These are phyloP conservation scores for Zalophus californianus DNA, from an alignment of 2,797 vertebrate species.

Conservation along the genomic window DNA sequence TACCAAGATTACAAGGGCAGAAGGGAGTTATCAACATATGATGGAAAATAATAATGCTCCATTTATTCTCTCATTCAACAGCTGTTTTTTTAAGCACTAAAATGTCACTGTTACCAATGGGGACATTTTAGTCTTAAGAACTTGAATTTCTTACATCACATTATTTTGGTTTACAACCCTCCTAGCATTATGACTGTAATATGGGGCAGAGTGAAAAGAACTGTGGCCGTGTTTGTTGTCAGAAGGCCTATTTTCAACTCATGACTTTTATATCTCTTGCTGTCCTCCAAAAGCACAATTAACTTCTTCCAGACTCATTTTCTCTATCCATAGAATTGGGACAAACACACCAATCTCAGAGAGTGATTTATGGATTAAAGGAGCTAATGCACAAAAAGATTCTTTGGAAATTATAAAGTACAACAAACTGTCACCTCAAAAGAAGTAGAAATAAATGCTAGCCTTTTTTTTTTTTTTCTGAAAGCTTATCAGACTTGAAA, in stretches of 20 bases:
- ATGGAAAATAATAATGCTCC: background rate
- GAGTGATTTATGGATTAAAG: background rate
- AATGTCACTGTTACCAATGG: background rate
- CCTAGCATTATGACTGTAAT: background rate
- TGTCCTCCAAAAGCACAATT: background rate
- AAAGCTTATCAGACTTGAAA: background rate
- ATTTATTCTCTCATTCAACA: constrained; percentile 26
- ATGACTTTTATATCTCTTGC: background rate
- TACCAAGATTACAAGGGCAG: background rate
- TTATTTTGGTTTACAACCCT: background rate
- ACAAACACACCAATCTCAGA: background rate
- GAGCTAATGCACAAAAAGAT: background rate
- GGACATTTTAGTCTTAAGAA: background rate
- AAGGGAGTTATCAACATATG: background rate
- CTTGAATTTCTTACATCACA: background rate
- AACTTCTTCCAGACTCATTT: background rate
- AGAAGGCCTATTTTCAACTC: background rate
- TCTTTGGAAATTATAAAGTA: background rate
- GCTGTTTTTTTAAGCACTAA: background rate
- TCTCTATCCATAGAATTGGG: background rate
- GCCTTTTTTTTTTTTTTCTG: background rate
- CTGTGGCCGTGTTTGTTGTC: background rate
- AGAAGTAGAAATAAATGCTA: background rate
- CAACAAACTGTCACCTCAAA: background rate
- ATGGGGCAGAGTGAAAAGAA: background rate